Conservation (phyloP, 2,888 invertebrate species). For the Orchesella flavescens region DNA sequence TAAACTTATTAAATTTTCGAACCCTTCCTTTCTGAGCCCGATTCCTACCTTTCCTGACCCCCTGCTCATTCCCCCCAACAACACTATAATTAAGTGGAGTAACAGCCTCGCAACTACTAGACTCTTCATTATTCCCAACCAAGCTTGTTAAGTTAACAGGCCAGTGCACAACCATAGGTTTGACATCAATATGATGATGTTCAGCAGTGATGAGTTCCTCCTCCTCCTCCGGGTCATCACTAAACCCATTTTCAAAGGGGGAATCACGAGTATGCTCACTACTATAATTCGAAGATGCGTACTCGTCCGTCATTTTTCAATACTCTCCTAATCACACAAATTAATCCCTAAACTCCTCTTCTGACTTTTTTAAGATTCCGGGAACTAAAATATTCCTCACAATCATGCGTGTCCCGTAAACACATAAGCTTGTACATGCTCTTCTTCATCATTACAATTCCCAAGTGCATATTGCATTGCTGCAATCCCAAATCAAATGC, state of each 20-base stretch:
- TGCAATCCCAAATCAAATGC: too few relatives aligned
- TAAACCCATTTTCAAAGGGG: constrained; percentile 26
- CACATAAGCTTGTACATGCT: too few relatives aligned
- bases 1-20: constrained; percentile 15
- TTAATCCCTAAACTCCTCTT: neutral
- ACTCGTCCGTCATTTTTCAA: constrained; percentile 38
- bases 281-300: constrained; percentile 30
- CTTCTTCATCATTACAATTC: neutral
- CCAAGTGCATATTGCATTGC: neutral
- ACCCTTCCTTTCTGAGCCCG: neutral
- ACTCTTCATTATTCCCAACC: neutral
- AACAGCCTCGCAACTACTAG: neutral
- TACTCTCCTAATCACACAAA: neutral
- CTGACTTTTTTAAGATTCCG: neutral
- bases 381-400: neutral
- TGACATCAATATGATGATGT: constrained; percentile 61
- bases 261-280: neutral
- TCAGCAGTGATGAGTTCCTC: constrained; percentile 26
- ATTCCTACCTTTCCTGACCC: neutral
- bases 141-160: neutral
- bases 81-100: constrained; percentile 27
- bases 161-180: constrained; percentile 66
- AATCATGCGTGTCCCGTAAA: too few relatives aligned
- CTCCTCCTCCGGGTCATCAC: constrained; percentile 27
- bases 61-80: neutral